Evolutionary conservation across 2,797 vertebrate species (phyloP).

Genomic region (Tinamus major): DNA sequence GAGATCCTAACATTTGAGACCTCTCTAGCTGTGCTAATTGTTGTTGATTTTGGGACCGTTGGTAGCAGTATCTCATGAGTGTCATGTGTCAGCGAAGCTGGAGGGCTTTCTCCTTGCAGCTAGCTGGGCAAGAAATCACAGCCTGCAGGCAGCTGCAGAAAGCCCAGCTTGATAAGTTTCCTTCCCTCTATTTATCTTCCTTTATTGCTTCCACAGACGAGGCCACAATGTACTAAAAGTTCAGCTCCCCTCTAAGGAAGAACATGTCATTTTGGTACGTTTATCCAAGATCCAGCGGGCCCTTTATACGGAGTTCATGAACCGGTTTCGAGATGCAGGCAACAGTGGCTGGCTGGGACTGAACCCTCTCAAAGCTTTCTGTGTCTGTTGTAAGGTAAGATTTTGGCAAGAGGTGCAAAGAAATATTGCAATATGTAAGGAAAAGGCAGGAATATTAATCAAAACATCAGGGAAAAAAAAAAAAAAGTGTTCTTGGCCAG

Average conservation of each 20-base stretch:
- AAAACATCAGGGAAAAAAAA: not conserved
- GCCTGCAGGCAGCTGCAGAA: not conserved
- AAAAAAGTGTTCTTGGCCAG: not conserved
- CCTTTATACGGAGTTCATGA: conserved; percentile 98
- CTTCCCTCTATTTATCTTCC: conserved; percentile 1
- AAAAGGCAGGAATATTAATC: not conserved
- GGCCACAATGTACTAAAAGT: conserved; percentile 94
- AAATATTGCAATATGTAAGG: not conserved
- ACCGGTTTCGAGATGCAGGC: conserved; percentile 95
- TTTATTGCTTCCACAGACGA: conserved; percentile 80
- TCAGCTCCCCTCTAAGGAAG: conserved; percentile 94
- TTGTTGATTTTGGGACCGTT: not conserved
- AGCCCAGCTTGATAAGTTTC: not conserved
- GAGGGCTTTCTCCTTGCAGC: conserved; percentile 20
- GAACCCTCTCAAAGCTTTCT: conserved; percentile 98
- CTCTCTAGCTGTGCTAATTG: not conserved
- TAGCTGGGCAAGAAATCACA: not conserved
- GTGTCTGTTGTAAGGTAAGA: conserved; percentile 97
- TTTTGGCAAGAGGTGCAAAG: not conserved
- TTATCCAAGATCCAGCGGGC: conserved; percentile 93
- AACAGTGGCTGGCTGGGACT: conserved; percentile 97
- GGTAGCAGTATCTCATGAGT: not conserved
- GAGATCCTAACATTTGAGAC: not conserved
- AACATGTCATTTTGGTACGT: conserved; percentile 95
- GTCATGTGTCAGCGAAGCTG: not conserved